Conservation (phyloP, 2,888 invertebrate genomes). For the Diarsia dahlii region DNA sequence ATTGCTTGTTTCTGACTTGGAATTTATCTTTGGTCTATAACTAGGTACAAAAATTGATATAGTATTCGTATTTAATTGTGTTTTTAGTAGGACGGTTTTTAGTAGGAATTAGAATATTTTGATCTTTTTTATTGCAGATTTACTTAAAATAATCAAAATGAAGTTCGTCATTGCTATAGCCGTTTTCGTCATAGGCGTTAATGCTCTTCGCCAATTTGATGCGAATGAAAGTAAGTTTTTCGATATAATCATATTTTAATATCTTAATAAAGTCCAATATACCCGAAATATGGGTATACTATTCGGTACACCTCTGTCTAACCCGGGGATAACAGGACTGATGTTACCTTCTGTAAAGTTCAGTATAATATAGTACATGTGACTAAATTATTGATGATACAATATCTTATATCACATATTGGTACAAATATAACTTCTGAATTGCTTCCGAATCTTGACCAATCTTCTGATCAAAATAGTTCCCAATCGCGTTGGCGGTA, state of each 20-base stretch:
- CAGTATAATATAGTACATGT: neutral
- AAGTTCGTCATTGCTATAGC: constrained; percentile 68
- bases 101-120: neutral
- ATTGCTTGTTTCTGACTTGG: neutral
- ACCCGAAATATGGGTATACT: too few species aligned
- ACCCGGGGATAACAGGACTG: too few species aligned
- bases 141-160: constrained; percentile 65
- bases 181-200: constrained; percentile 69
- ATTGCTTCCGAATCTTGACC: too few species aligned
- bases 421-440: too few species aligned
- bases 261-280: neutral
- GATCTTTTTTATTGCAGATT: constrained; percentile 34
- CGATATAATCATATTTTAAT: neutral
- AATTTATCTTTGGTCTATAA: neutral
- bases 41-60: neutral
- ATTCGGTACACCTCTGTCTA: too few species aligned
- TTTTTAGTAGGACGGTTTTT: neutral
- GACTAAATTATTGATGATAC: neutral
- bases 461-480: too few species aligned
- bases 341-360: too few species aligned
- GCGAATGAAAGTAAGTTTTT: constrained; percentile 34
- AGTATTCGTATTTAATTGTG: neutral
- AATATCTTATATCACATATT: too few species aligned
- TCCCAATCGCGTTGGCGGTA: too few species aligned
- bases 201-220: constrained; percentile 48